These are phyloP conservation scores for Dicentrarchus labrax DNA, from an alignment of 2,113 vertebrate genomes.

Conservation along the genomic window DNA sequence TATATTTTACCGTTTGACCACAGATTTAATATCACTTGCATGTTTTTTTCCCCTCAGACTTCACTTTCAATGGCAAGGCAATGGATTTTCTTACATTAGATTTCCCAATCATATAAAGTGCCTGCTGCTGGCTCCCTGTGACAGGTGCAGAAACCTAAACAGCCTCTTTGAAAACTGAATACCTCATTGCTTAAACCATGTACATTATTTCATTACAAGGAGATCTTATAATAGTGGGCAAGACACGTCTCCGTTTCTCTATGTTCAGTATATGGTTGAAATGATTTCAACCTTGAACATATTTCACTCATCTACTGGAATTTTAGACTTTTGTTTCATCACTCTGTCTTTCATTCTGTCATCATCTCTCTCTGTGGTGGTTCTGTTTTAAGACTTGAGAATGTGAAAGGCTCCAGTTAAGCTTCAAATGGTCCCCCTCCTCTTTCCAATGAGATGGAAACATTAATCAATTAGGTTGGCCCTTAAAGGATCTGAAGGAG, in stretches of 20 bases:
- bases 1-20: slow-evolving; percentile 23
- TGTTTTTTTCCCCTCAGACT: slow-evolving; percentile 28
- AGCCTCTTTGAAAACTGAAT: slow-evolving; percentile 64
- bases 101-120: slow-evolving; percentile 78
- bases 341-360: slow-evolving; percentile 72
- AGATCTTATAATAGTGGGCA: slow-evolving; percentile 17
- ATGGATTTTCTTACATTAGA: slow-evolving; percentile 74
- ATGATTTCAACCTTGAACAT: slow-evolving; percentile 72
- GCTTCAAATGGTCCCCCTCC: slow-evolving; percentile 72
- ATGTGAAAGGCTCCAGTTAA: slow-evolving; percentile 79
- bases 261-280: slow-evolving; percentile 42
- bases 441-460: slow-evolving; percentile 79
- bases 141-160: slow-evolving; percentile 78
- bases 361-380: slow-evolving; percentile 70
- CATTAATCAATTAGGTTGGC: slow-evolving; percentile 85
- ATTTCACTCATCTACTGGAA: slow-evolving; percentile 68
- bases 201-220: slow-evolving; percentile 65
- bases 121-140: slow-evolving; percentile 53
- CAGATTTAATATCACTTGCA: slow-evolving; percentile 50
- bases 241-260: slow-evolving; percentile 13
- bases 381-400: slow-evolving; percentile 75
- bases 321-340: slow-evolving; percentile 76
- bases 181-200: slow-evolving; percentile 57
- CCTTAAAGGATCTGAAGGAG: slow-evolving; percentile 83
- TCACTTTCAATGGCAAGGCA: slow-evolving; percentile 35